Evolutionary conservation across 2,888 invertebrate genomes (phyloP).

Genomic region (Thumatha senex): DNA sequence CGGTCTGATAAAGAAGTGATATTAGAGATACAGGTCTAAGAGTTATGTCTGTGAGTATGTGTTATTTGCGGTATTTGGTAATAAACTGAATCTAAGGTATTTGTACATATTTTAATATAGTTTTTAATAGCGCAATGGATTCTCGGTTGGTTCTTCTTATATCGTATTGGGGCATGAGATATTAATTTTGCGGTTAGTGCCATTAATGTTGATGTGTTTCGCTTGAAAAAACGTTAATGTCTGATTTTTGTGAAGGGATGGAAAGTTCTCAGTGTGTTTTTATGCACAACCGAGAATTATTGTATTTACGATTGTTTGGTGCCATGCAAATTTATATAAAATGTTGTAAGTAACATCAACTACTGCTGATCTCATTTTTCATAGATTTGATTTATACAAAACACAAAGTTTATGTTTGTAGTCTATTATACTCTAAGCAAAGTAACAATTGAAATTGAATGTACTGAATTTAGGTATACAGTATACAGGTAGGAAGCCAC

Average conservation of each 20-base stretch:
- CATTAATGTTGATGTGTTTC: not conserved
- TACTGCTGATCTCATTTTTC: no score
- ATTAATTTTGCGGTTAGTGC: not conserved
- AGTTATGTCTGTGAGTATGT: constrained; percentile 40
- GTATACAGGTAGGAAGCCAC: no score
- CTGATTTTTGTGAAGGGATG: not conserved
- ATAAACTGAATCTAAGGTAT: constrained; percentile 33
- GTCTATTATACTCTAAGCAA: no score
- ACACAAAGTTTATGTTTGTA: no score
- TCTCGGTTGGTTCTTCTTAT: not conserved
- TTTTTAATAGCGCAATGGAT: constrained; percentile 1
- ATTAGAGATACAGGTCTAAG: constrained; percentile 48
- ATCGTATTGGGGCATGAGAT: not conserved
- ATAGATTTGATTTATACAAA: no score
- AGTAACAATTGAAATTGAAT: no score
- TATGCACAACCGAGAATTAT: not conserved
- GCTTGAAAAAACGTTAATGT: not conserved
- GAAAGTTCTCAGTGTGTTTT: not conserved
- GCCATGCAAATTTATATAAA: no score
- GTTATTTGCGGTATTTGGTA: constrained; percentile 41
- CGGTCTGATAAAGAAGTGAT: constrained; percentile 56
- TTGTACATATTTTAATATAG: constrained; percentile 32
- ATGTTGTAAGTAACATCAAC: no score
- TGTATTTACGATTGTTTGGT: not conserved
- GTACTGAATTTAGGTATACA: no score